Conservation (phyloP, 2,888 invertebrate species). For the Aplocera efformata region DNA sequence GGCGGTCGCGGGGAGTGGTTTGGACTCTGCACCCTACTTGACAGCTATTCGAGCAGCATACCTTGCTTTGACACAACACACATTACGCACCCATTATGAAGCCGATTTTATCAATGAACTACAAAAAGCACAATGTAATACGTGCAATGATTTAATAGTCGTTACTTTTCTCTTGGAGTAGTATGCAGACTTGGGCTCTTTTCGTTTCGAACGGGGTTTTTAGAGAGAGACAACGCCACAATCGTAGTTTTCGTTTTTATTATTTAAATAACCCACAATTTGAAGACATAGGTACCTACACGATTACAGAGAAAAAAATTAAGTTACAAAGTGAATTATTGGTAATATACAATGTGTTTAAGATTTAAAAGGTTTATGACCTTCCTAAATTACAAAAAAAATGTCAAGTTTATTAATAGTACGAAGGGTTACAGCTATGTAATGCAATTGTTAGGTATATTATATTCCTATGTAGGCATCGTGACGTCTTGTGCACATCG, state of each 20-base stretch:
- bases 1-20: constrained; percentile 37
- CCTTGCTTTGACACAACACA: constrained; percentile 16
- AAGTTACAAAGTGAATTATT: neutral
- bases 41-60: constrained; percentile 12
- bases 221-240: constrained; percentile 5
- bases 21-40: constrained; percentile 33
- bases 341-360: neutral
- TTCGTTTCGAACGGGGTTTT: constrained; percentile 7
- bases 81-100: constrained; percentile 35
- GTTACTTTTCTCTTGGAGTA: constrained; percentile 5
- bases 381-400: too few species aligned
- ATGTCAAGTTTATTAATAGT: too few species aligned
- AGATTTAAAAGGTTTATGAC: too few species aligned
- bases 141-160: neutral
- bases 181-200: constrained; percentile 10
- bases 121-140: constrained; percentile 17
- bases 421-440: too few species aligned
- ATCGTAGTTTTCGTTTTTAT: too few species aligned
- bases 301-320: neutral
- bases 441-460: too few species aligned
- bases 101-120: too few species aligned
- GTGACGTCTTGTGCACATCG: too few species aligned
- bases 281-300: too few species aligned
- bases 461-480: too few species aligned
- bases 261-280: too few species aligned